Evolutionary conservation across 2,113 vertebrate species (phyloP), one percentile per base, ranked within the genome.

Genomic region (Forbesichthys papilliferus): DNA sequence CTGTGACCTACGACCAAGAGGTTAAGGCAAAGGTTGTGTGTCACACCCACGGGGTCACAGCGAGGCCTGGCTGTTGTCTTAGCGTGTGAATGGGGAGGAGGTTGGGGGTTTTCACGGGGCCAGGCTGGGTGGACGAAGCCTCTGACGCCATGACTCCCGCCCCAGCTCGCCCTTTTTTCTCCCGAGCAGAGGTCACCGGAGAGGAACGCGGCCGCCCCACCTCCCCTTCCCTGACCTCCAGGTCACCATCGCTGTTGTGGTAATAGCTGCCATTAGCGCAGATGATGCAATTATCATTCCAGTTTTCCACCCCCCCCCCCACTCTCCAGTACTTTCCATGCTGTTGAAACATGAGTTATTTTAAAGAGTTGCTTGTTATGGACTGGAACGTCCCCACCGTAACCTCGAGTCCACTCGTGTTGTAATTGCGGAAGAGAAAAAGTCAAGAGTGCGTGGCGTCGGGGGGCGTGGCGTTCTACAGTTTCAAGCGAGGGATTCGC

Each of bases 1-100:
- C 90, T 92, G 88, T 75, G 88, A 77, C 81, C 73, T 66, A 75
- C 77, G 88, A 86, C 92, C 87, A 89, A 81, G 82, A 87, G 86
- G 88, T 89, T 88, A 89, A 86, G 89, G 90, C 88, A 92, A 91
- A 93, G 92, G 92, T 92, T 90, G 88, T 86, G 87, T 71, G 93
- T 92, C 93, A 92, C 87, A 84, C 88, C 89, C 91, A 88, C 78
- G 72, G 84, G 92, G 91, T 92, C 90, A 91, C 83, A 81, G 77
- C 46, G 78, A 80, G 68, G 84, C 88, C 86, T 85, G 74, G 86
- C 84, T 79, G 89, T 86, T 89, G 88, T 88, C 73, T 86, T 79
- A 85, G 83, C 60, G 69, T 68, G 63, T 93, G 90, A 93, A 93
- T 90, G 84, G 86, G 76, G 75, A 77, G 27, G 27, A 27, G 2